Evolutionary conservation across 1,140 invertebrate species (phyloP), one percentile per base, ranked within the genome.

Genomic region (Drosophila watanabei): DNA sequence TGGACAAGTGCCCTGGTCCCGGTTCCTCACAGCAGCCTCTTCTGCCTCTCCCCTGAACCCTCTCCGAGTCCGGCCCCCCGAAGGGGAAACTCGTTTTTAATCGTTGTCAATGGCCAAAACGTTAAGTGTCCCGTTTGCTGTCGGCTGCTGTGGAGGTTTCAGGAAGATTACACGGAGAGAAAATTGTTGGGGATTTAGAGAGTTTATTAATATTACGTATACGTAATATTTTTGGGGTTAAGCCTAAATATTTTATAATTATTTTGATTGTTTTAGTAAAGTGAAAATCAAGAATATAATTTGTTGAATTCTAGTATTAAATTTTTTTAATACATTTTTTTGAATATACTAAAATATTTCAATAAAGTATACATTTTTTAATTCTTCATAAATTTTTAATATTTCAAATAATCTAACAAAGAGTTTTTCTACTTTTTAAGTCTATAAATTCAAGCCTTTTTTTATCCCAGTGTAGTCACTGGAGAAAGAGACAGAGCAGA

Each of bases 41-140:
- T 0, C 18, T 11, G 5, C 20, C 20, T 20, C 18, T 20, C 32
- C 24, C 24, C 8, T 18, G 24, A 24, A 24, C 24, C 24, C 7
- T 10, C 41, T 8, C 14, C 41, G 4, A 18, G 45, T 14, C 11
- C 14, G 2, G 13, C 5, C 48, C 24, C 24, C 28, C 18, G 48
- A 59, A 58, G 41, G 35, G 57, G 52, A 90, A 90, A 90, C 86
- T 86, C 69, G 86, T 90, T 90, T 90, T 90, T 89, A 89, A 89
- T 90, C 86, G 86, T 90, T 89, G 86, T 89, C 86, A 89, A 89
- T 89, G 76, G 76, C 86, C 86, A 89, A 89, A 89, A 90, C 86
- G 86, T 90, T 80, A 85, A 82, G 82, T 86, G 86, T 89, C 86
- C 85, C 85, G 85, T 89, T 89, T 56, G 86, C 56, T 54, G 66